These are phyloP conservation scores for Limanda limanda DNA, from an alignment of 2,113 vertebrate genomes.

Conservation along the genomic window DNA sequence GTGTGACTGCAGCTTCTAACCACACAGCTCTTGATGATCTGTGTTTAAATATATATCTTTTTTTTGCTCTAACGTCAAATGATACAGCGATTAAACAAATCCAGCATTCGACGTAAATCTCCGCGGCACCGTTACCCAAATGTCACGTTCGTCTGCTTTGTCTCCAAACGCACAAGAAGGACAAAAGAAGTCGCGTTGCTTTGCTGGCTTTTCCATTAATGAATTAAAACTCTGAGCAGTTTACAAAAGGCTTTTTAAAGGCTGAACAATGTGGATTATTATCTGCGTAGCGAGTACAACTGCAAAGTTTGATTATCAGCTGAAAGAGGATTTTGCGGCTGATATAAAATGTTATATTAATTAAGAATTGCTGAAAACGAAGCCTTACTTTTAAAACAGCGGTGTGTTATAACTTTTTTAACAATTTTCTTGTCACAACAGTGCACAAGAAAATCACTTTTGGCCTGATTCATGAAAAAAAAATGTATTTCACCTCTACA, in stretches of 20 bases:
- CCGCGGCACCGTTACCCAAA: no score
- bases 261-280: neutral
- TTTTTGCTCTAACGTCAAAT: slow-evolving; percentile 17
- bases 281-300: neutral
- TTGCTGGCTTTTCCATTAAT: neutral
- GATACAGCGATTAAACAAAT: slow-evolving; percentile 12
- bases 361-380: neutral
- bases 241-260: neutral
- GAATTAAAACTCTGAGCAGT: neutral
- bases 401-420: neutral
- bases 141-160: neutral
- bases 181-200: neutral
- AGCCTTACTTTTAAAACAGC: neutral
- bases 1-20: slow-evolving; percentile 12
- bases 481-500: no score
- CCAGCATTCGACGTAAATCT: neutral
- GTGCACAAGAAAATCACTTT: neutral
- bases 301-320: neutral
- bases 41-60: slow-evolving; percentile 17
- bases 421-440: no score
- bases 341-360: neutral
- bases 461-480: no score
- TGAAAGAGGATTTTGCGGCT: neutral
- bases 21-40: slow-evolving; percentile 1
- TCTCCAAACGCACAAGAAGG: neutral